Evolutionary conservation across 2,797 vertebrate species (phyloP), one percentile per base, ranked within the genome.

Genomic region (Hyperoplus lanceolatus): DNA sequence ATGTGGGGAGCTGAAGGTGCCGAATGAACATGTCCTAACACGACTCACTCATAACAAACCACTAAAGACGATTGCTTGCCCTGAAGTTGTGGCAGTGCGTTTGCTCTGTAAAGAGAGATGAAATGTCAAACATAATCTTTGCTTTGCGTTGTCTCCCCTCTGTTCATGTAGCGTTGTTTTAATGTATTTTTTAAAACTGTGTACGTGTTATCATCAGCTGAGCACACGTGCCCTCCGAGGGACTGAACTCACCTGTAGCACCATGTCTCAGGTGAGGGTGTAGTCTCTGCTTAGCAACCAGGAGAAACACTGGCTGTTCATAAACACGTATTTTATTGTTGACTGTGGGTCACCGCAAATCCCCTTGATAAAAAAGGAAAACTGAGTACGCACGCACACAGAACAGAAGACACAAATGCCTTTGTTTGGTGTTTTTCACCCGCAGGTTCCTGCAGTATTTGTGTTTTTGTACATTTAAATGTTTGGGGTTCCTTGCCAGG

Each of bases 231-330:
- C 61, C 10, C 64, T 83, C 71, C 43, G 54, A 84, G 88, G 84
- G 84, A 91, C 81, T 60, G 48, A 81, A 79, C 86, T 76, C 88
- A 90, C 87, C 90, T 88, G 71, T 79, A 81, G 64, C 62, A 41
- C 74, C 15, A 84, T 73, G 83, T 90, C 90, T 90, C 91, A 89
- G 82, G 89, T 91, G 92, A 88, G 89, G 53, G 75, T 83, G 87
- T 71, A 61, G 84, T 68, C 69, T 29, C 70, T 89, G 83, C 87
- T 45, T 76, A 78, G 87, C 82, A 87, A 93, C 92, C 55, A 16
- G 65, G 54, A 60, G 74, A 82, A 89, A 92, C 83, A 88, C 54
- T 61, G 75, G 62, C 50, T 69, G 75, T 45, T 63, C 70, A 39
- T 66, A 85, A 80, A 80, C 74, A 85, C 59, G 38, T 55, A 57